These are phyloP conservation scores for Syngnathus floridae DNA, from an alignment of 2,113 vertebrate species.

Conservation along the genomic window DNA sequence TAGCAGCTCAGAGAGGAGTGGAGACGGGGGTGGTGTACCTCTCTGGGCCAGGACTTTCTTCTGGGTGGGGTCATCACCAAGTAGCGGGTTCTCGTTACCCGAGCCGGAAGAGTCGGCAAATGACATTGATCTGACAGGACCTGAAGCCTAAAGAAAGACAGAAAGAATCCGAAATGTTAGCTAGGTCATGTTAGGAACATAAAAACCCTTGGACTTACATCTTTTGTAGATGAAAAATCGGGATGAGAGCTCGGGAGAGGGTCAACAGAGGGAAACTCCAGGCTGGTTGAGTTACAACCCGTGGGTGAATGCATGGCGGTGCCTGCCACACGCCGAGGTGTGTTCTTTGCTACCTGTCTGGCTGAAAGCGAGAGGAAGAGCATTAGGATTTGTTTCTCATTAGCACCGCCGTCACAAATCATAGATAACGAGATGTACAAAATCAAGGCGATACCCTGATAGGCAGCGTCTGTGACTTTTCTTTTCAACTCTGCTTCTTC, in stretches of 20 bases:
- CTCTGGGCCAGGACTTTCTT: constrained; percentile 91
- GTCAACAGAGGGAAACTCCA: constrained; percentile 80
- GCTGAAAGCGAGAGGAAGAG: constrained; percentile 70
- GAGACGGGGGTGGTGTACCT: constrained; percentile 89
- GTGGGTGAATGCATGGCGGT: constrained; percentile 79
- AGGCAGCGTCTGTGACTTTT: constrained; percentile 88
- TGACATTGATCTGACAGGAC: constrained; percentile 76
- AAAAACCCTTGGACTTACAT: constrained; percentile 44
- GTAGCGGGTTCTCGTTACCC: constrained; percentile 77
- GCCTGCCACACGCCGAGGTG: constrained; percentile 76
- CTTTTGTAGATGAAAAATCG: constrained; percentile 65
- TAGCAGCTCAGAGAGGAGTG: constrained; percentile 93
- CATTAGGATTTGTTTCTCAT: constrained; percentile 1
- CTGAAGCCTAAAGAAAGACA: constrained; percentile 68
- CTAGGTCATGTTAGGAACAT: neutral
- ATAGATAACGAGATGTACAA: neutral
- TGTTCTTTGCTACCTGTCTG: constrained; percentile 87
- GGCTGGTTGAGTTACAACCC: constrained; percentile 79
- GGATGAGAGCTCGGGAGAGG: constrained; percentile 72
- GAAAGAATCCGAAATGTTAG: neutral
- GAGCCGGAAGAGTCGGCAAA: constrained; percentile 75
- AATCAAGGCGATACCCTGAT: constrained; percentile 76
- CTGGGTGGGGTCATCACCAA: constrained; percentile 87
- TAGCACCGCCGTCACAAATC: neutral
- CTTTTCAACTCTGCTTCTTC: constrained; percentile 88